phyloP scores from a whole-genome alignment of 53 echinoderm and acorn worm species.

The Crossaster papposus region DNA sequence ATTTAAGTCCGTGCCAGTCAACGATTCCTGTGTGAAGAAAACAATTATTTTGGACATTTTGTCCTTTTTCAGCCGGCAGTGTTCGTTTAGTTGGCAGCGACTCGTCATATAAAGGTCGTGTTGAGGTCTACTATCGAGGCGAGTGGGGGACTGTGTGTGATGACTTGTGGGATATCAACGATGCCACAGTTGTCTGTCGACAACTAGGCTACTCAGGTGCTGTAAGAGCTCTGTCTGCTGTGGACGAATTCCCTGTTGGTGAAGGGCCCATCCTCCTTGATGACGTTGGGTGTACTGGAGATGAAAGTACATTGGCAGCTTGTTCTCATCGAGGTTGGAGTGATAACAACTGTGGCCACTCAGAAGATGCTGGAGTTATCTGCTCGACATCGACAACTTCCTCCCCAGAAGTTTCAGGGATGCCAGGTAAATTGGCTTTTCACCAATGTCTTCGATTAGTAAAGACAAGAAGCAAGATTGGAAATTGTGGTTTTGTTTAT shows the following conservation, averaged over 20 bases:
- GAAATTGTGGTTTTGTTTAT: too few relatives aligned
- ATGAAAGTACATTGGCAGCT: neutral
- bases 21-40: too few relatives aligned
- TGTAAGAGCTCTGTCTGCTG: neutral
- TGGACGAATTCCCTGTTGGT: conserved; percentile 1
- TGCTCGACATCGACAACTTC: neutral
- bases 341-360: conserved; percentile 28
- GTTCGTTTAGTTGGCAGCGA: conserved; percentile 10
- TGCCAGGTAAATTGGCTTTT: neutral
- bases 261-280: conserved; percentile 33
- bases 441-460: neutral
- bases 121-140: neutral
- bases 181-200: conserved; percentile 29
- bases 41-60: too few relatives aligned
- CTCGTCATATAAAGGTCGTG: neutral
- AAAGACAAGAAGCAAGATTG: too few relatives aligned
- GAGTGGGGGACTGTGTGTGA: conserved; percentile 41
- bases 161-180: conserved; percentile 13
- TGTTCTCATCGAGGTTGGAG: neutral
- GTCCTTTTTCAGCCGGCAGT: conserved; percentile 10
- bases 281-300: conserved; percentile 6
- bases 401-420: neutral
- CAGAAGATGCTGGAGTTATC: conserved; percentile 20
- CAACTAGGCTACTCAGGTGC: conserved; percentile 14
- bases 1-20: too few relatives aligned